phyloP scores from a whole-genome alignment of 1,140 invertebrate species.

The Drosophila biarmipes region DNA sequence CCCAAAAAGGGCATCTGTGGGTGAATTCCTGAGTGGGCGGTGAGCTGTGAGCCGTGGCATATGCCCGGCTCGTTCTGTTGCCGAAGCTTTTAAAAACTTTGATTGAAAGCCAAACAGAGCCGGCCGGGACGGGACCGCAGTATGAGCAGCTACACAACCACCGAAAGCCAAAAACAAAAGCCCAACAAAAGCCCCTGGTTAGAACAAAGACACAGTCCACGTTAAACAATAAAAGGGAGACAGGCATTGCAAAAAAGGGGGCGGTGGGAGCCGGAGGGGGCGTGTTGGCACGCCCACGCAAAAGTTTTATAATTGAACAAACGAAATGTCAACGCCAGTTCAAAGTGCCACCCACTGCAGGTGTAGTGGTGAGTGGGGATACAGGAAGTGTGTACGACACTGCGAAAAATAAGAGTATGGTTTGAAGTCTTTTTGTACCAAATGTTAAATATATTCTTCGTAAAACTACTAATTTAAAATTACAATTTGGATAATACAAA shows the following conservation, averaged over 20 bases:
- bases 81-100: conserved; percentile 79
- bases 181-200: conserved; percentile 67
- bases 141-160: conserved; percentile 29
- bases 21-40: not conserved
- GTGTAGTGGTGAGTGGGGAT: conserved; percentile 10
- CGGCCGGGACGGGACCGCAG: conserved; percentile 39
- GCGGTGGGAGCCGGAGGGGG: not conserved
- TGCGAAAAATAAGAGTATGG: not conserved
- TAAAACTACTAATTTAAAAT: too few species aligned
- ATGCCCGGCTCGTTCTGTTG: conserved; percentile 66
- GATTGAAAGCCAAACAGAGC: conserved; percentile 77
- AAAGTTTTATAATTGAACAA: conserved; percentile 81
- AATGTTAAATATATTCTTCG: too few species aligned
- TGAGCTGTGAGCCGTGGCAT: conserved; percentile 57
- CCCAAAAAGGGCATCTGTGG: conserved; percentile 19
- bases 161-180: conserved; percentile 51
- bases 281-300: conserved; percentile 47
- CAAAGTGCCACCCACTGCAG: conserved; percentile 50
- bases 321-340: conserved; percentile 78
- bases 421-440: too few species aligned
- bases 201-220: conserved; percentile 56
- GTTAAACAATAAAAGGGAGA: conserved; percentile 31
- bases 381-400: not conserved
- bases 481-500: too few species aligned
- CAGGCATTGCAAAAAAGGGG: conserved; percentile 6